phyloP scores from a whole-genome alignment of 1,140 invertebrate genomes.

The Drosophila truncata region DNA sequence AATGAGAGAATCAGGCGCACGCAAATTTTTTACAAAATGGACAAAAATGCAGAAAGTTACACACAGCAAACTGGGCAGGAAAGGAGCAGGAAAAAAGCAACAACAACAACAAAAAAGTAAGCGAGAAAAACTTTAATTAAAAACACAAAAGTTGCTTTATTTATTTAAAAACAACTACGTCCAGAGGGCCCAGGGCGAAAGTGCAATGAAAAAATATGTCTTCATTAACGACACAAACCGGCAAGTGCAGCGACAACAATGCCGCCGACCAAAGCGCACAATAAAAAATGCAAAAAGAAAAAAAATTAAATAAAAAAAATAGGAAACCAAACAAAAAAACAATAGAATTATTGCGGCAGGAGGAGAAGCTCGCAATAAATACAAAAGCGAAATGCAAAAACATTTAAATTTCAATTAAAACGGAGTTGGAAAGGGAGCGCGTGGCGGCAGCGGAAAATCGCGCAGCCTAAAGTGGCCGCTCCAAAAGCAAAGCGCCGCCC shows the following conservation, averaged over 20 bases:
- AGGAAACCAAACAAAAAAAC: conserved; percentile 24
- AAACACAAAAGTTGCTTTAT: conserved; percentile 84
- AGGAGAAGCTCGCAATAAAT: conserved; percentile 57
- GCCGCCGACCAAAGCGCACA: conserved; percentile 44
- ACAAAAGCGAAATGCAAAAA: conserved; percentile 76
- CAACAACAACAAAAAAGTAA: conserved; percentile 34
- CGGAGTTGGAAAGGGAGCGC: conserved; percentile 27
- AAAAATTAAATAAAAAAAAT: conserved; percentile 12
- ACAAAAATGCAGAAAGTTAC: conserved; percentile 68
- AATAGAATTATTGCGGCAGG: conserved; percentile 45
- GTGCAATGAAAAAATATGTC: conserved; percentile 79
- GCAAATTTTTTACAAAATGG: conserved; percentile 67
- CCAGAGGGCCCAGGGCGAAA: conserved; percentile 26
- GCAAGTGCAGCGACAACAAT: conserved; percentile 69
- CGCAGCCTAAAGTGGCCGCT: conserved; percentile 66
- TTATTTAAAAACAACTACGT: conserved; percentile 73
- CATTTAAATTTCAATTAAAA: conserved; percentile 84
- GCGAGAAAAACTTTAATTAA: conserved; percentile 81
- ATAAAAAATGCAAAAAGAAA: conserved; percentile 29
- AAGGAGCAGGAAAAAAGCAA: conserved; percentile 14
- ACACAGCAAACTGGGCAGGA: conserved; percentile 23
- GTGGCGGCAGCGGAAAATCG: conserved; percentile 24
- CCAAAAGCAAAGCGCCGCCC: conserved; percentile 20
- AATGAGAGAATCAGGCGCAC: conserved; percentile 57
- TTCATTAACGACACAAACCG: conserved; percentile 78